Evolutionary conservation across 2,113 vertebrate species (phyloP).

Genomic region (Atlantisia rogersi): DNA sequence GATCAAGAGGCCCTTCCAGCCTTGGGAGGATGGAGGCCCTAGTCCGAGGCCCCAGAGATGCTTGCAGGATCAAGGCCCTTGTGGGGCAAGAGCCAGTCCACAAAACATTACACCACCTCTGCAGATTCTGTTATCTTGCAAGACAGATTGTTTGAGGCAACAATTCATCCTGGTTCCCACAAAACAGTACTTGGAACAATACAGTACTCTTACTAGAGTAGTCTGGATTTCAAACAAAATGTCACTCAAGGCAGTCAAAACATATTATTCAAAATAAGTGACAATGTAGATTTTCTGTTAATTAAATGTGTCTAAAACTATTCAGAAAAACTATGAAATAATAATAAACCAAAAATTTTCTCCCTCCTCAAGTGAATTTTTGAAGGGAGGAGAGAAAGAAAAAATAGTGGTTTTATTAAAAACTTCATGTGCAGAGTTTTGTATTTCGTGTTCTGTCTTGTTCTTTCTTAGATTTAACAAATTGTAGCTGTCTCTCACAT

Average conservation of each 20-base stretch:
- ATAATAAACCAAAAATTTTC: background rate
- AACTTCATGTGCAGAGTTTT: background rate
- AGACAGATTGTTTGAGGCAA: no score
- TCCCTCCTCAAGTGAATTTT: background rate
- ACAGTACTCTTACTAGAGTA: background rate
- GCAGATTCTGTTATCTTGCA: no score
- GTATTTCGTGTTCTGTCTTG: background rate
- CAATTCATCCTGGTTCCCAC: no score
- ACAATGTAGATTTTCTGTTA: fast-evolving
- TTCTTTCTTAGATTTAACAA: background rate
- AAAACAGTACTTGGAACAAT: no score
- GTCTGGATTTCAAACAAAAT: background rate
- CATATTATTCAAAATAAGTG: background rate
- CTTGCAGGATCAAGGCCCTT: no score
- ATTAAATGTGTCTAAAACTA: background rate
- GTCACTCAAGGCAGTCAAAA: background rate
- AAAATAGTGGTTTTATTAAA: background rate
- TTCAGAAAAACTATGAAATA: background rate
- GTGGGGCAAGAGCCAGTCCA: no score
- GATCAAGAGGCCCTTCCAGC: no score
- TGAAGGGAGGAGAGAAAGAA: background rate
- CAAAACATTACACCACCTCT: no score
- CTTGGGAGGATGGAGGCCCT: no score
- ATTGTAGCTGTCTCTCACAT: background rate
- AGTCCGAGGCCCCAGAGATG: no score